Percentiles rank a stretch among this genome's conserved stretches.
phyloP scores from a whole-genome alignment of 2,113 vertebrate genomes.

The Alethe diademata region DNA sequence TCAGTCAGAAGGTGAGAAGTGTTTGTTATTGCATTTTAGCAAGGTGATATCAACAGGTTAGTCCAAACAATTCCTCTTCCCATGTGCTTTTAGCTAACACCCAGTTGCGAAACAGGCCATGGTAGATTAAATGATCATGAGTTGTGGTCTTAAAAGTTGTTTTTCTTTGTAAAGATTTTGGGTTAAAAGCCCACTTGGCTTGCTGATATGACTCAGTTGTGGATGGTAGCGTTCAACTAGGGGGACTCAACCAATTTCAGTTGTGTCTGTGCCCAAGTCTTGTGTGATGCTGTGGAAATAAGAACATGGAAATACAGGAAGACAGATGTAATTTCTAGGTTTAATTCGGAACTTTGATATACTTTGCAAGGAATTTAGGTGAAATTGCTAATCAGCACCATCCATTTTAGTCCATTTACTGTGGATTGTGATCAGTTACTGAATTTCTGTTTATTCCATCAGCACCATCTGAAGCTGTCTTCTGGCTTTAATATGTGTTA shows the following conservation, averaged over 20 bases:
- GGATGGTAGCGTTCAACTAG: neutral
- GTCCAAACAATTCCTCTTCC: neutral
- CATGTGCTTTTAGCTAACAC: neutral
- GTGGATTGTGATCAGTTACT: neutral
- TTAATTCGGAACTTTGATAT: neutral
- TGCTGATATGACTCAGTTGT: neutral
- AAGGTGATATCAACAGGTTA: neutral
- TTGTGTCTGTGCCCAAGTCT: neutral
- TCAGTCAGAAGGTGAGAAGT: neutral
- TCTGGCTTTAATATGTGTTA: neutral
- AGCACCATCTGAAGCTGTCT: neutral
- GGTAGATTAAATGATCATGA: neutral
- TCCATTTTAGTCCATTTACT: neutral
- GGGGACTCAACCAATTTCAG: neutral
- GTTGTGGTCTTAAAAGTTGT: neutral
- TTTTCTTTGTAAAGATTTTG: neutral
- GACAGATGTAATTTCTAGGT: neutral
- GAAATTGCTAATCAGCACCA: neutral
- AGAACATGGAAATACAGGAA: neutral
- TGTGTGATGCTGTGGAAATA: neutral
- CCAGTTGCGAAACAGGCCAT: neutral
- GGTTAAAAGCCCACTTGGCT: neutral
- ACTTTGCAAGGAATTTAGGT: neutral
- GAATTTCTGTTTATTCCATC: neutral
- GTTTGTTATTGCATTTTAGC: neutral